These are phyloP conservation scores for Rhabdophis nuchalis DNA, from an alignment of 2,797 vertebrate species.

Conservation along the genomic window DNA sequence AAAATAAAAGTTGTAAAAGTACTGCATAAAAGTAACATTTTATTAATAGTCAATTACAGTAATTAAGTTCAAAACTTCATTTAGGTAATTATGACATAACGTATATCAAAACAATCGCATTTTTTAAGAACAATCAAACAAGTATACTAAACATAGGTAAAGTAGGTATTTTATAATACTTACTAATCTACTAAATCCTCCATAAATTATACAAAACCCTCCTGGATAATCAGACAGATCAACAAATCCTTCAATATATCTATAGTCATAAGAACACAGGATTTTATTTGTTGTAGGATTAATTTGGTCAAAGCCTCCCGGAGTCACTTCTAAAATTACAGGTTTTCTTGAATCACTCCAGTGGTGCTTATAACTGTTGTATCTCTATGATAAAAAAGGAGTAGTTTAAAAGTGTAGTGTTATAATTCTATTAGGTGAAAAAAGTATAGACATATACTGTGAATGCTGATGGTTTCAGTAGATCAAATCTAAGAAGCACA, in stretches of 20 bases:
- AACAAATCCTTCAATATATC: constrained; percentile 94
- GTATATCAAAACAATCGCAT: no score
- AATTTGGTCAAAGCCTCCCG: constrained; percentile 96
- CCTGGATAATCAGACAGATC: constrained; percentile 93
- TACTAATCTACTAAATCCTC: constrained; percentile 96
- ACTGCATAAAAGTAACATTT: neutral
- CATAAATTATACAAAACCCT: constrained; percentile 94
- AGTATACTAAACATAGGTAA: neutral
- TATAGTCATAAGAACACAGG: constrained; percentile 95
- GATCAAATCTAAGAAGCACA: neutral
- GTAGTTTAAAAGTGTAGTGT: neutral
- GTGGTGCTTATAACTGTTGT: constrained; percentile 97
- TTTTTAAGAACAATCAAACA: neutral
- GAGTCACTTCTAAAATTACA: constrained; percentile 92
- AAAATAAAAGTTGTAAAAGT: neutral
- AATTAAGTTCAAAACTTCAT: neutral
- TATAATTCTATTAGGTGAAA: neutral
- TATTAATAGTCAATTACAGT: neutral
- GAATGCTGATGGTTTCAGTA: neutral
- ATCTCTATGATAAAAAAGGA: constrained; percentile 77
- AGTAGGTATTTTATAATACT: constrained; percentile 42
- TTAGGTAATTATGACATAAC: neutral
- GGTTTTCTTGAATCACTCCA: constrained; percentile 89
- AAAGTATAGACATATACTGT: neutral
- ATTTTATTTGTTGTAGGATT: constrained; percentile 89